Conservation (phyloP, 2,888 invertebrate genomes). For the Eupithecia inturbata region DNA sequence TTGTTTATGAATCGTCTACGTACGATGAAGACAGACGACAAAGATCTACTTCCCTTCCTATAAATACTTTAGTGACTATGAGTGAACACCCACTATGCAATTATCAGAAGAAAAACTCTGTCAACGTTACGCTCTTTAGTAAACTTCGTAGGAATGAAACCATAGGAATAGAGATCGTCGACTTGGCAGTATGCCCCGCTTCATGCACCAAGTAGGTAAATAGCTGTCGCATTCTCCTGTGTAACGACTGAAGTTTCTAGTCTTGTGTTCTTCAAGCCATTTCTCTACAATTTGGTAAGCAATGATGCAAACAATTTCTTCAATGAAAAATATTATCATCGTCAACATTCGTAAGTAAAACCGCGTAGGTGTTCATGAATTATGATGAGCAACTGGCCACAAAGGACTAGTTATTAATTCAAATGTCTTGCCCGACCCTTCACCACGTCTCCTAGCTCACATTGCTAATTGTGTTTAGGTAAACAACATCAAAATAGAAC, state of each 20-base stretch:
- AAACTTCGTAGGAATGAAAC: slow-evolving; percentile 48
- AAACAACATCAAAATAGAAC: slow-evolving; percentile 37
- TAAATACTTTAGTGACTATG: slow-evolving; percentile 22
- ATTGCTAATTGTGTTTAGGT: slow-evolving; percentile 29
- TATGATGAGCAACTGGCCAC: slow-evolving; percentile 49
- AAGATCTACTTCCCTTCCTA: slow-evolving; percentile 17
- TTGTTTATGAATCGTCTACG: slow-evolving; percentile 15
- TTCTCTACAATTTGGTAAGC: slow-evolving; percentile 24
- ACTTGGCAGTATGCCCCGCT: slow-evolving; percentile 56
- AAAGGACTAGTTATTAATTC: slow-evolving; percentile 45
- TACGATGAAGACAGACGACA: background rate
- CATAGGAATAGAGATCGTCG: slow-evolving; percentile 48
- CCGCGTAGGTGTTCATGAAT: slow-evolving; percentile 51
- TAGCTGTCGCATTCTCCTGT: slow-evolving; percentile 40
- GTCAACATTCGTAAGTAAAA: slow-evolving; percentile 38
- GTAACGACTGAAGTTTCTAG: slow-evolving; percentile 33
- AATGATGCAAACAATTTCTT: slow-evolving; percentile 17
- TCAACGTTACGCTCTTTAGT: slow-evolving; percentile 37
- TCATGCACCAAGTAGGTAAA: slow-evolving; percentile 47
- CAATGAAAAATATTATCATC: slow-evolving; percentile 47
- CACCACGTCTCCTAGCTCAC: slow-evolving; percentile 23
- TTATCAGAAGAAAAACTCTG: slow-evolving; percentile 31
- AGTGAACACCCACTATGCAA: slow-evolving; percentile 26
- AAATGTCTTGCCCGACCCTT: slow-evolving; percentile 37
- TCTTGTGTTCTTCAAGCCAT: slow-evolving; percentile 14